Conservation (phyloP, 1,140 invertebrate genomes). For the Drosophila funebris region DNA sequence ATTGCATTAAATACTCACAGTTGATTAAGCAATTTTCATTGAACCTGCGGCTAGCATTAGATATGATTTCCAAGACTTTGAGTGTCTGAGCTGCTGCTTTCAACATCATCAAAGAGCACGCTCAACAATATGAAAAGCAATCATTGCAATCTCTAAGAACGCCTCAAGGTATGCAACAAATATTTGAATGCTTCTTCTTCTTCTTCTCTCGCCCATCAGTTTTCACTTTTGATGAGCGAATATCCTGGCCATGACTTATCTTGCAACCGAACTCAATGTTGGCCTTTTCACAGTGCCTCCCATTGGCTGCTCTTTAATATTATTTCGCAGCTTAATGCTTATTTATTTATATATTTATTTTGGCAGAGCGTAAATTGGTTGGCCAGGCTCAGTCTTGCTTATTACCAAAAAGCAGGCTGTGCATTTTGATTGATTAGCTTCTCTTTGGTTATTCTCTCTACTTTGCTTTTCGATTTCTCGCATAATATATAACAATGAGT, state of each 20-base stretch:
- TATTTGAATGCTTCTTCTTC: too few relatives aligned
- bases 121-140: constrained; percentile 31
- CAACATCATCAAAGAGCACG: constrained; percentile 5
- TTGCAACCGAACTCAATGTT: neutral
- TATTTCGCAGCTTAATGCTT: constrained; percentile 30
- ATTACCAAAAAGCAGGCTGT: constrained; percentile 34
- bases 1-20: constrained; percentile 25
- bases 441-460: neutral
- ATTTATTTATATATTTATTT: constrained; percentile 24
- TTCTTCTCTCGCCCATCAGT: neutral
- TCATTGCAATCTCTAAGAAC: constrained; percentile 2
- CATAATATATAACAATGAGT: constrained; percentile 9
- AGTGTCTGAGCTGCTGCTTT: neutral
- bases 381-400: constrained; percentile 10
- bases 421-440: constrained; percentile 59
- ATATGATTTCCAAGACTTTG: constrained; percentile 6
- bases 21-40: constrained; percentile 47
- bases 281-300: too few relatives aligned
- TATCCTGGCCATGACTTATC: neutral
- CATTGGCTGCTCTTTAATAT: constrained; percentile 28
- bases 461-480: constrained; percentile 14
- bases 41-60: constrained; percentile 13
- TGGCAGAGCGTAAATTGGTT: constrained; percentile 8
- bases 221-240: constrained; percentile 7
- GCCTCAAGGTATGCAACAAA: constrained; percentile 28